These are phyloP conservation scores for Diaperis boleti DNA, from an alignment of 2,888 invertebrate genomes.

Conservation along the genomic window DNA sequence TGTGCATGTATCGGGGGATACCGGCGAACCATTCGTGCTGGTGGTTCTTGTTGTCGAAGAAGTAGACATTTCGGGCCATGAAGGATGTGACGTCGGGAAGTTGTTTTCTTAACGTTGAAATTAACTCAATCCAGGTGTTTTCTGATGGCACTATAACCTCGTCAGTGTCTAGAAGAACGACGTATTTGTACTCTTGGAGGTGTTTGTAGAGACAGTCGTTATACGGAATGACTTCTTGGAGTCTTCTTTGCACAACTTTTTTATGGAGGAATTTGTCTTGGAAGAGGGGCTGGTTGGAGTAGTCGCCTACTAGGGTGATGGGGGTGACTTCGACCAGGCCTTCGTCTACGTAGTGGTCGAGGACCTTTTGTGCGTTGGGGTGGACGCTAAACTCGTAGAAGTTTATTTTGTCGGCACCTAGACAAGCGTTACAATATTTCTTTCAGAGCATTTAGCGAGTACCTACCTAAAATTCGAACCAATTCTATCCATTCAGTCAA, in stretches of 20 bases:
- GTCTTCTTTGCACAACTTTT: conserved; percentile 88
- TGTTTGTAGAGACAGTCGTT: conserved; percentile 94
- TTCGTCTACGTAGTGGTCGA: conserved; percentile 61
- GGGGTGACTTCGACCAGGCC: conserved; percentile 70
- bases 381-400: conserved; percentile 90
- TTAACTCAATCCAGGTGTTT: conserved; percentile 76
- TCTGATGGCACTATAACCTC: conserved; percentile 44
- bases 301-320: conserved; percentile 78
- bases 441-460: neutral
- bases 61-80: conserved; percentile 34
- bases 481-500: conserved; percentile 93
- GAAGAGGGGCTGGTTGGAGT: conserved; percentile 85
- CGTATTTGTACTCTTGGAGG: conserved; percentile 85
- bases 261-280: conserved; percentile 86
- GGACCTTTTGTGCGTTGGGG: conserved; percentile 84
- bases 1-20: conserved; percentile 40
- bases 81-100: conserved; percentile 64
- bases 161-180: conserved; percentile 78
- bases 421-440: no score
- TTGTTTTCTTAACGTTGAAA: conserved; percentile 68
- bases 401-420: conserved; percentile 89
- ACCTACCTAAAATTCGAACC: conserved; percentile 77
- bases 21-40: conserved; percentile 32
- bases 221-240: conserved; percentile 92
- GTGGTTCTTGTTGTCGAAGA: conserved; percentile 33